A percentile compares a stretch with the other conserved stretches of the same genome.
Evolutionary conservation across 2,888 invertebrate species (phyloP).

Genomic region (Seira ritae): DNA sequence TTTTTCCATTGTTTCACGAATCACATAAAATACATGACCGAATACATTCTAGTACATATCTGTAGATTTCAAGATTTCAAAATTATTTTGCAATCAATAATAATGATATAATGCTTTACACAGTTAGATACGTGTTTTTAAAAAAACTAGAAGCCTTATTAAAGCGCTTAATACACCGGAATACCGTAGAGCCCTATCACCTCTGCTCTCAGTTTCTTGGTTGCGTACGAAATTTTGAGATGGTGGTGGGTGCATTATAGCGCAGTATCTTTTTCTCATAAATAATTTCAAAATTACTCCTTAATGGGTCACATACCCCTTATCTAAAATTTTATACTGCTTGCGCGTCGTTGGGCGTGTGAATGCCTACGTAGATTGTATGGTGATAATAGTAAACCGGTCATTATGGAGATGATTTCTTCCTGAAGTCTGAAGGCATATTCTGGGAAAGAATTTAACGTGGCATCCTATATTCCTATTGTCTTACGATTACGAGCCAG

Average conservation of each 20-base stretch:
- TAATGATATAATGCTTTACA: no score
- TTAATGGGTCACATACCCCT: slow-evolving; percentile 40
- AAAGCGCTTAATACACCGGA: neutral
- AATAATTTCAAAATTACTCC: slow-evolving; percentile 57
- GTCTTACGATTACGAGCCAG: no score
- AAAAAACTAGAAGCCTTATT: no score
- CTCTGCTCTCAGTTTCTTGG: neutral
- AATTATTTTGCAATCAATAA: no score
- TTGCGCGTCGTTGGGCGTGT: slow-evolving; percentile 8
- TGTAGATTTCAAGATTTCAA: no score
- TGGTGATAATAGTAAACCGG: neutral
- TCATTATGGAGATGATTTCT: slow-evolving; percentile 2
- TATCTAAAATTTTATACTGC: slow-evolving; percentile 18
- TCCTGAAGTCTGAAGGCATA: neutral
- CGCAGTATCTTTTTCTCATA: slow-evolving; percentile 47
- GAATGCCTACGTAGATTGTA: slow-evolving; percentile 2
- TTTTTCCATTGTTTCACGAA: neutral
- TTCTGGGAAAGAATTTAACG: neutral
- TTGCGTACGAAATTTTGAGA: neutral
- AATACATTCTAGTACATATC: no score
- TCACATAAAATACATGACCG: no score
- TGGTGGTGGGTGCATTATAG: neutral
- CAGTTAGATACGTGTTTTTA: no score
- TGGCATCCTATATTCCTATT: neutral
- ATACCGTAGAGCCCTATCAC: neutral